phyloP scores from a whole-genome alignment of 2,888 invertebrate genomes.

The Amphimallon solstitiale region DNA sequence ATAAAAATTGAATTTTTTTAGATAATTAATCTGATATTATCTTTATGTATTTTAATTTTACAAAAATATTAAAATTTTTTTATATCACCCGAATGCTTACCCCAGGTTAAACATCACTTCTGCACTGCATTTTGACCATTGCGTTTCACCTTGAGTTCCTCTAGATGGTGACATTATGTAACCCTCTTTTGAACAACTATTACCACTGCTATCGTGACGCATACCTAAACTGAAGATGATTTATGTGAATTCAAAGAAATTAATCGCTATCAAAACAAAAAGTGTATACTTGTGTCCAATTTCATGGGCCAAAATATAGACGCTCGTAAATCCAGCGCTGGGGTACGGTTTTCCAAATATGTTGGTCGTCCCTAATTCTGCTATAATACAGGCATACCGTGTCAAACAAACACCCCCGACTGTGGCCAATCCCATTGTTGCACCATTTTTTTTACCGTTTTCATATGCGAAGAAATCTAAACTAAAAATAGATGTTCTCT shows the following conservation, averaged over 20 bases:
- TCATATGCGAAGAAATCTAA: slow-evolving; percentile 79
- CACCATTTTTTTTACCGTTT: slow-evolving; percentile 74
- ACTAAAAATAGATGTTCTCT: slow-evolving; percentile 60
- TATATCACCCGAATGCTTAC: too few species aligned
- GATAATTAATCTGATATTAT: too few species aligned
- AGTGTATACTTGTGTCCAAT: slow-evolving; percentile 80
- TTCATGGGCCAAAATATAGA: slow-evolving; percentile 85
- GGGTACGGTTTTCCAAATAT: slow-evolving; percentile 81
- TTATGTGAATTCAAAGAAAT: neutral
- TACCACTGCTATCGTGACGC: slow-evolving; percentile 81
- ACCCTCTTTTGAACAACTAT: slow-evolving; percentile 78
- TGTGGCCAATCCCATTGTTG: slow-evolving; percentile 85
- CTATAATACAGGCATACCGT: slow-evolving; percentile 79
- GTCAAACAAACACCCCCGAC: slow-evolving; percentile 81
- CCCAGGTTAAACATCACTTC: slow-evolving; percentile 70
- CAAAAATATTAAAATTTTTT: too few species aligned
- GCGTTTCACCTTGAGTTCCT: slow-evolving; percentile 80
- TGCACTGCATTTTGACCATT: slow-evolving; percentile 82
- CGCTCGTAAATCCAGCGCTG: slow-evolving; percentile 84
- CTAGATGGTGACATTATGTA: slow-evolving; percentile 85
- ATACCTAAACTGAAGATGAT: slow-evolving; percentile 73
- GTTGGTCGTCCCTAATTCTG: slow-evolving; percentile 80
- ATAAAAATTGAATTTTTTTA: too few species aligned
- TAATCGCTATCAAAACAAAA: slow-evolving; percentile 26
- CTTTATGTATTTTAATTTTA: too few species aligned